These are phyloP conservation scores for Scophthalmus maximus DNA, from an alignment of 2,113 vertebrate species.

Conservation along the genomic window DNA sequence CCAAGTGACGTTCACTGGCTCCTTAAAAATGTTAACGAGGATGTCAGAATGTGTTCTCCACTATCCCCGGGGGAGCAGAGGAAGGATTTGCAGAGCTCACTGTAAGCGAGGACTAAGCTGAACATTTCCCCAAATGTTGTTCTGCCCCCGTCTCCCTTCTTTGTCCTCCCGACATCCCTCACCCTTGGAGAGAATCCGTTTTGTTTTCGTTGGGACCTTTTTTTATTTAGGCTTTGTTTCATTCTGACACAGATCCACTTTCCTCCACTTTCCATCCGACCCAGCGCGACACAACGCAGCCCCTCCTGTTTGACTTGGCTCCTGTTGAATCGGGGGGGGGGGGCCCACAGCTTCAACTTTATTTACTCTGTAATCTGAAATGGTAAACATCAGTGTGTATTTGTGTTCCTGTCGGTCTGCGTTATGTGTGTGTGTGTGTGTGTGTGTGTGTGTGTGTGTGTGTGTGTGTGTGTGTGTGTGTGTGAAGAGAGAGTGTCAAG, in stretches of 20 bases:
- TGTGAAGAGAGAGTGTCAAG: conserved; percentile 65
- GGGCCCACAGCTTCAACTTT: conserved; percentile 56
- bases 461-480: conserved; percentile 59
- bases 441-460: conserved; percentile 53
- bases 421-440: conserved; percentile 51
- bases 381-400: conserved; percentile 71
- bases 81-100: conserved; percentile 60
- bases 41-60: conserved; percentile 69
- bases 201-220: conserved; percentile 54
- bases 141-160: conserved; percentile 30
- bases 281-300: conserved; percentile 66
- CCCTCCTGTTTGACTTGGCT: conserved; percentile 81
- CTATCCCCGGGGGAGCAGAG: conserved; percentile 39
- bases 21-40: conserved; percentile 75
- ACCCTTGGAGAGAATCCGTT: conserved; percentile 21
- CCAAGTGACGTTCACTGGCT: conserved; percentile 60
- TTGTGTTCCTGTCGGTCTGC: conserved; percentile 53
- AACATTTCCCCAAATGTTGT: conserved; percentile 60
- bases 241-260: conserved; percentile 56
- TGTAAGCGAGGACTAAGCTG: conserved; percentile 43
- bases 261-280: conserved; percentile 46
- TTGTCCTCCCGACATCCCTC: conserved; percentile 15
- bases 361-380: conserved; percentile 75
- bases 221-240: conserved; percentile 52
- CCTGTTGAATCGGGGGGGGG: conserved; percentile 76